A percentile compares a stretch with the other conserved stretches of the same genome.
Evolutionary conservation across 1,140 invertebrate genomes (phyloP).

Genomic region (Cheumatopsyche charites): DNA sequence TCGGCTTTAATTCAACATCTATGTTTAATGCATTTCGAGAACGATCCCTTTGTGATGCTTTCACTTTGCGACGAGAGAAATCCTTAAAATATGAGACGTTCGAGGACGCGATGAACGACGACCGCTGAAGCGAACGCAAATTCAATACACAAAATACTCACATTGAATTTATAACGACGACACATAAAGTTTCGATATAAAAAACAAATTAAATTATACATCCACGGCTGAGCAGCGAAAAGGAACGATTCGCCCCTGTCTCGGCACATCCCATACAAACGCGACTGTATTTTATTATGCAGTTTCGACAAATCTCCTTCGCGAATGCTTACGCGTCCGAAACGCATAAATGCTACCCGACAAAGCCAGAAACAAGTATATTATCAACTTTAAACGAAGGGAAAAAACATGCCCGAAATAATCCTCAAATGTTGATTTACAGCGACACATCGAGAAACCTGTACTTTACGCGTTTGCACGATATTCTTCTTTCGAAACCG

Average conservation of each 20-base stretch:
- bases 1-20: background rate
- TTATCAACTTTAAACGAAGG: no score
- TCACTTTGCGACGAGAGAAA: no score
- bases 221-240: no score
- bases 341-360: background rate
- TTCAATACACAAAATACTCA: no score
- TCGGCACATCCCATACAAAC: constrained; percentile 15
- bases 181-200: no score
- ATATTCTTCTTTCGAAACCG: background rate
- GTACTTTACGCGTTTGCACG: no score
- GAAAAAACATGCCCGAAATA: background rate
- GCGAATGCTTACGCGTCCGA: background rate
- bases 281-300: constrained; percentile 28
- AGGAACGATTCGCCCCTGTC: constrained; percentile 8
- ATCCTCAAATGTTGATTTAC: constrained; percentile 5
- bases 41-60: background rate
- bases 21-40: constrained; percentile 13
- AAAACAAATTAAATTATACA: no score
- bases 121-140: no score
- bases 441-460: background rate
- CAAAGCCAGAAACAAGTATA: no score
- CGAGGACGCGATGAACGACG: no score
- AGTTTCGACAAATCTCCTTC: constrained; percentile 28
- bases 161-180: no score
- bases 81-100: no score